Evolutionary conservation across 2,797 vertebrate genomes (phyloP).

Genomic region (Falco peregrinus): DNA sequence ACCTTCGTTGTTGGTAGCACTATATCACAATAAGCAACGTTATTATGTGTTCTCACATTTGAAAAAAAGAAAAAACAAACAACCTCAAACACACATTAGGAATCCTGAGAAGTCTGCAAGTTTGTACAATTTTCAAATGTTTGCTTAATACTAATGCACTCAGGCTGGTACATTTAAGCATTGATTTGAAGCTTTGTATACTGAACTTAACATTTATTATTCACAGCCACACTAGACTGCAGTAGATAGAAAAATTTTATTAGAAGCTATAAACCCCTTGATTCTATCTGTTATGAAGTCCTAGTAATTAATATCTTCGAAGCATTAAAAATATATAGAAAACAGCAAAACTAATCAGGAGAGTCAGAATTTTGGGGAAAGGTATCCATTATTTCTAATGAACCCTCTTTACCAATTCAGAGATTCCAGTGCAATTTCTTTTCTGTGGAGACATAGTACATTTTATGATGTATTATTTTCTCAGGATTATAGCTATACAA

Average conservation of each 20-base stretch:
- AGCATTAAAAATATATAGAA: background rate
- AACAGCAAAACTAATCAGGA: background rate
- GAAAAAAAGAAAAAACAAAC: background rate
- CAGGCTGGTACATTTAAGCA: background rate
- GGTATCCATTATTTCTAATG: background rate
- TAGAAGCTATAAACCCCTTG: background rate
- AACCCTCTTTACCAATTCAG: background rate
- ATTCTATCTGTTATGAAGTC: background rate
- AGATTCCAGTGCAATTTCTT: background rate
- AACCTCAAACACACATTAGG: background rate
- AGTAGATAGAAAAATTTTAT: background rate
- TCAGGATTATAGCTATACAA: background rate
- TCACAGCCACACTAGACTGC: background rate
- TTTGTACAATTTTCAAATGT: background rate
- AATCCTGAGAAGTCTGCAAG: background rate
- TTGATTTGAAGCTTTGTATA: background rate
- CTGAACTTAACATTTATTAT: background rate
- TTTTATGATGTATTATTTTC: slow-evolving; percentile 23
- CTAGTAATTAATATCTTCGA: background rate
- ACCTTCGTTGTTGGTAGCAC: background rate
- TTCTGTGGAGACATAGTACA: background rate
- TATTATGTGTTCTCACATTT: background rate
- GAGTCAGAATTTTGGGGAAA: background rate
- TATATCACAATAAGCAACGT: background rate
- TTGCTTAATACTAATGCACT: background rate